These are phyloP conservation scores for Triplophysa bombifrons DNA, from an alignment of 2,797 vertebrate species.

Conservation along the genomic window DNA sequence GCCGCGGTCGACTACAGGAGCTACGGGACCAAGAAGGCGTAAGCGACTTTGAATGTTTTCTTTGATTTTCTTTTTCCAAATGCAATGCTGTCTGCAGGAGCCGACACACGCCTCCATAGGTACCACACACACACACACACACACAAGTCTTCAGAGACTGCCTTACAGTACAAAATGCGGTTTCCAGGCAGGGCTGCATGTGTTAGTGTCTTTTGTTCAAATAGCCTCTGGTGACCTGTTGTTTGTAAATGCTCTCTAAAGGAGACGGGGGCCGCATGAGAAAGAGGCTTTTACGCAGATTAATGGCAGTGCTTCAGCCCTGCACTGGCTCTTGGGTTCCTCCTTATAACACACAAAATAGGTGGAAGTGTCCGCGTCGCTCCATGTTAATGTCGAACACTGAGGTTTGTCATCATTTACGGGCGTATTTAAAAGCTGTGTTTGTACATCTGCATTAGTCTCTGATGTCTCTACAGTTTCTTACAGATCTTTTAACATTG, in stretches of 20 bases:
- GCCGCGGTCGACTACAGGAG: slow-evolving; percentile 96
- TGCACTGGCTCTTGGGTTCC: slow-evolving; percentile 60
- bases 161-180: slow-evolving; percentile 68
- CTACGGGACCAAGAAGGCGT: slow-evolving; percentile 95
- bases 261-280: slow-evolving; percentile 74
- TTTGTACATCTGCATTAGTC: slow-evolving; percentile 23
- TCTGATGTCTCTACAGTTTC: slow-evolving; percentile 45
- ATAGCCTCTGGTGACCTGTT: slow-evolving; percentile 81
- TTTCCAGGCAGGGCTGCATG: slow-evolving; percentile 68
- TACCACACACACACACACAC: slow-evolving; percentile 23
- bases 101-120: slow-evolving; percentile 12
- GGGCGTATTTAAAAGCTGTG: background rate
- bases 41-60: slow-evolving; percentile 70
- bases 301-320: slow-evolving; percentile 72
- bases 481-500: slow-evolving; percentile 51
- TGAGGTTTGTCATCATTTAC: background rate
- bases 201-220: slow-evolving; percentile 82
- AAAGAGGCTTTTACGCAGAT: slow-evolving; percentile 76
- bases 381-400: slow-evolving; percentile 7
- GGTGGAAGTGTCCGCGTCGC: slow-evolving; percentile 40
- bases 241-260: slow-evolving; percentile 78
- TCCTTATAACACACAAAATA: slow-evolving; percentile 57
- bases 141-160: slow-evolving; percentile 51
- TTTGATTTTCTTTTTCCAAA: slow-evolving; percentile 43
- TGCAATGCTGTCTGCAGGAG: slow-evolving; percentile 1